phyloP scores from a whole-genome alignment of 2,797 vertebrate genomes.

The Cuniculus paca region DNA sequence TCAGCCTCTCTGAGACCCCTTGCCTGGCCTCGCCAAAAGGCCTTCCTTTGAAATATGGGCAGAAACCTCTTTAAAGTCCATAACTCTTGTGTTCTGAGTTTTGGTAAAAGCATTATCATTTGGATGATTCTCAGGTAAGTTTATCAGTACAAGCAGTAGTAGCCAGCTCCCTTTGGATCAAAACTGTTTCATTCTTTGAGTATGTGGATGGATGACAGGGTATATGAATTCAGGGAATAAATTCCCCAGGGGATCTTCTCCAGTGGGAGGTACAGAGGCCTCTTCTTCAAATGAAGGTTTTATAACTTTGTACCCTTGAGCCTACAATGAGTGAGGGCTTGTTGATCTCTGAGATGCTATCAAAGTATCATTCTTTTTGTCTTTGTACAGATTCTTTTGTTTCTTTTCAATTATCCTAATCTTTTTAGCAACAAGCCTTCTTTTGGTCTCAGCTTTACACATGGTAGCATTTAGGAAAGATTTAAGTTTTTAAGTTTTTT shows the following conservation, averaged over 20 bases:
- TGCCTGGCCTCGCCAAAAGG: neutral
- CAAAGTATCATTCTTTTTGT: neutral
- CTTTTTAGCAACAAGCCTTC: neutral
- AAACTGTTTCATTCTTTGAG: neutral
- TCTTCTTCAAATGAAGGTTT: neutral
- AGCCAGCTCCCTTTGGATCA: neutral
- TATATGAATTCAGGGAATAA: neutral
- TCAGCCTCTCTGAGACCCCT: neutral
- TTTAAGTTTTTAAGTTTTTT: neutral
- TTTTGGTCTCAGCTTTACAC: neutral
- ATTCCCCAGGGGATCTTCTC: neutral
- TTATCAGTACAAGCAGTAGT: neutral
- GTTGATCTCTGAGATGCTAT: neutral
- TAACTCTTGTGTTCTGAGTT: neutral
- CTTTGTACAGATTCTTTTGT: neutral
- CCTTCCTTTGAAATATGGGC: neutral
- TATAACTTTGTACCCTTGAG: neutral
- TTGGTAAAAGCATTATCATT: neutral
- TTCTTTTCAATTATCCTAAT: neutral
- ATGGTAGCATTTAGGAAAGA: neutral
- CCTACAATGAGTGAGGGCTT: neutral
- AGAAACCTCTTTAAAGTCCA: neutral
- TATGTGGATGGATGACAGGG: neutral
- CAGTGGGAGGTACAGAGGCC: neutral
- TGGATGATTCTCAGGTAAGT: neutral